Evolutionary conservation across 2,113 vertebrate genomes (phyloP), one percentile per base, ranked within the genome.

Genomic region (Aptenodytes forsteri): DNA sequence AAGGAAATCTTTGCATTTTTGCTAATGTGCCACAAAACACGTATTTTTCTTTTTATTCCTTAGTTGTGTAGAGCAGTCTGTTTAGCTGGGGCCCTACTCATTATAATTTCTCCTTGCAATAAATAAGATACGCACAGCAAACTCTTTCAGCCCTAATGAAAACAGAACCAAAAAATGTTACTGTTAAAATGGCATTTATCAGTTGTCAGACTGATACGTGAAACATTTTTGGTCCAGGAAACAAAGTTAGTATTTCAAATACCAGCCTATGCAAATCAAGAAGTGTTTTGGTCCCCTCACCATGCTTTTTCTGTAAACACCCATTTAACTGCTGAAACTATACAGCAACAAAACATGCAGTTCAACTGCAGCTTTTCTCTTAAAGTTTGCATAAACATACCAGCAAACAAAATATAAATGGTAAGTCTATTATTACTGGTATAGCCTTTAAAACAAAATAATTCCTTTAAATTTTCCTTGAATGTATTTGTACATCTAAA

Each of bases 201-300:
- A 82, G 22, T 27, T 67, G 16, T 46, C 54, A 77, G n/a, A 69
- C 5, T 23, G 13, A 32, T 9, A 11, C 0, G 10, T 0, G 0
- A 71, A 82, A 40, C 1, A 22, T 6, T 64, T 89, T 55, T 73
- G 17, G 50, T 25, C 13, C 21, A 59, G 19, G 7, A 83, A 92
- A 66, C 14, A 65, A 18, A 29, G 16, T 32, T 34, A 42, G 15
- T 30, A 71, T 62, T 91, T 82, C 17, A 67, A 84, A 59, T 46
- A 40, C 8, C n/a, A 73, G 13, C 25, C 34, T 55, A 17, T 38
- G 16, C 16, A 90, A 90, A 75, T 36, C 42, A 71, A 34, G 11
- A 75, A 77, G 3, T 18, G 18, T 44, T 92, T 70, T 67, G 34
- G 54, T 69, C 22, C 8, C 12, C 34, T 65, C 49, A n/a, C 6